A percentile compares a stretch with the other conserved stretches of the same genome.
Conservation (phyloP, 2,888 invertebrate genomes). For the Taphrorychus bicolor region DNA sequence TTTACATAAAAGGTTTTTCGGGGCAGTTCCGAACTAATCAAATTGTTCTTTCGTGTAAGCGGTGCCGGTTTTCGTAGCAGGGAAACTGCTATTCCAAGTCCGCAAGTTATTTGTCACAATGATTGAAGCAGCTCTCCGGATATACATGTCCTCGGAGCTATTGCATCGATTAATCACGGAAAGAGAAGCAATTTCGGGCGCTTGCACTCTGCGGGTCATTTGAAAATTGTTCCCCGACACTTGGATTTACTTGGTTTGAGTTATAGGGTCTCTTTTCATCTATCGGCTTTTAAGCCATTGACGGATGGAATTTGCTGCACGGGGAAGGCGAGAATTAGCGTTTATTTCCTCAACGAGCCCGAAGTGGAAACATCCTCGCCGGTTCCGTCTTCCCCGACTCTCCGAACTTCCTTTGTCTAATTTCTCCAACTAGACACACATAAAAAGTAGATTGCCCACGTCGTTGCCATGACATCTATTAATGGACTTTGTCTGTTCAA, state of each 20-base stretch:
- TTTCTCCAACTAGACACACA: neutral
- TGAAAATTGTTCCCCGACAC: constrained; percentile 38
- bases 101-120: constrained; percentile 58
- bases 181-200: constrained; percentile 39
- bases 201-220: constrained; percentile 39
- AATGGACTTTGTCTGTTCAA: constrained; percentile 24
- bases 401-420: constrained; percentile 5
- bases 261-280: constrained; percentile 12
- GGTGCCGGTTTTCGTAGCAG: constrained; percentile 17
- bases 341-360: neutral
- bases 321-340: neutral
- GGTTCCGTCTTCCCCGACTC: neutral
- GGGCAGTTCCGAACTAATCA: constrained; percentile 26
- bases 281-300: neutral
- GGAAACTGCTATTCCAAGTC: constrained; percentile 38
- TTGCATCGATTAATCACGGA: constrained; percentile 57
- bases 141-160: constrained; percentile 59
- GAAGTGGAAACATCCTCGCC: neutral
- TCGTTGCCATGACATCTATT: constrained; percentile 29
- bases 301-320: neutral
- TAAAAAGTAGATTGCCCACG: constrained; percentile 12
- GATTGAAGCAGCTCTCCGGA: constrained; percentile 58
- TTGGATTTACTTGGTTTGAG: constrained; percentile 32
- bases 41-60: constrained; percentile 39
- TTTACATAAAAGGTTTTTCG: neutral